A percentile compares a stretch with the other conserved stretches of the same genome.
Evolutionary conservation across 1,140 invertebrate species (phyloP).

Genomic region (Drosophila insularis): DNA sequence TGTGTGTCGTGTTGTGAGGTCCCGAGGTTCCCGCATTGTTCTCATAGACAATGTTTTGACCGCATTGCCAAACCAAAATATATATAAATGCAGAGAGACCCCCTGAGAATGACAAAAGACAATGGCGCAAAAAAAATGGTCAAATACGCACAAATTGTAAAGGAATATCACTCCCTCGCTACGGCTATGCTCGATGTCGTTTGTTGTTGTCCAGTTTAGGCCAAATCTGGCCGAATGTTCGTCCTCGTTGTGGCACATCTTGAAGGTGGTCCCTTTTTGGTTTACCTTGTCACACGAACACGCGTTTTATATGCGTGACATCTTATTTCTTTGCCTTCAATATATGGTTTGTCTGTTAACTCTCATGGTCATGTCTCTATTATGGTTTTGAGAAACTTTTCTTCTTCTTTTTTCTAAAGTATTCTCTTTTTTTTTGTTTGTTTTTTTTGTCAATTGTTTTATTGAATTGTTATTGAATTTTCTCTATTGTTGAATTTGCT

Average conservation of each 20-base stretch:
- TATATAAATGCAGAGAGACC: conserved; percentile 16
- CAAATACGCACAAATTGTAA: conserved; percentile 22
- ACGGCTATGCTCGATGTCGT: conserved; percentile 24
- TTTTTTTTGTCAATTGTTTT: conserved; percentile 64
- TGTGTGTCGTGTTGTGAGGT: conserved; percentile 59
- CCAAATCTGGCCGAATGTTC: not conserved
- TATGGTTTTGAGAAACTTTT: conserved; percentile 26
- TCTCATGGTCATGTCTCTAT: conserved; percentile 43
- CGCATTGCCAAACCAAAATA: conserved; percentile 76
- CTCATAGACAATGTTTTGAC: conserved; percentile 74
- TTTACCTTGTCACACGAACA: conserved; percentile 26
- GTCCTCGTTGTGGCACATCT: not conserved
- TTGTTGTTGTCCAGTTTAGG: conserved; percentile 21
- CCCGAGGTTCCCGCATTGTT: conserved; percentile 62
- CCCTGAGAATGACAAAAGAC: conserved; percentile 24
- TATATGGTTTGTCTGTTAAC: not conserved
- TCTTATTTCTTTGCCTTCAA: conserved; percentile 48
- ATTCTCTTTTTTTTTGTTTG: not conserved
- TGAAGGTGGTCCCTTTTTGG: conserved; percentile 9
- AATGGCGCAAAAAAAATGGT: conserved; percentile 24
- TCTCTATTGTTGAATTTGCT: conserved; percentile 37
- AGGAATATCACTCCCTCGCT: conserved; percentile 32
- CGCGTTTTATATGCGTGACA: conserved; percentile 74
- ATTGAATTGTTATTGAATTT: conserved; percentile 51
- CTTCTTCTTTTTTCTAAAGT: conserved; percentile 12